Evolutionary conservation across 2,888 invertebrate species (phyloP).

Genomic region (Pyrrhosoma nymphula): DNA sequence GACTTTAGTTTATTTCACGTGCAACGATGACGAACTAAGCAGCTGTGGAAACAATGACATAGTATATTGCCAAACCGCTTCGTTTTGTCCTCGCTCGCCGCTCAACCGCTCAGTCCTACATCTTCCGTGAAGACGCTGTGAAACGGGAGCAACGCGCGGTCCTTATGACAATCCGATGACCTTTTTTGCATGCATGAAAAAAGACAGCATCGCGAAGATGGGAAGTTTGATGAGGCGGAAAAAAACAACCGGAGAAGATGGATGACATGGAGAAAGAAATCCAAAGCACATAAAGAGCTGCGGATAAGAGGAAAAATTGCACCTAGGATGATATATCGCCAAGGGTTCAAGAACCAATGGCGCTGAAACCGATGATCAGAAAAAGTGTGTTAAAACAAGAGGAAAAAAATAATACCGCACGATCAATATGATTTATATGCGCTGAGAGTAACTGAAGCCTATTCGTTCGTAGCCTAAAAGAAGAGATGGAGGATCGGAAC

Average conservation of each 20-base stretch:
- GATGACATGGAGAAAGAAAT: not conserved
- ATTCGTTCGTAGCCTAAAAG: not conserved
- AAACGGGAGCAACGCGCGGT: not conserved
- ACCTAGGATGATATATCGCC: not conserved
- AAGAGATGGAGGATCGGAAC: too few species aligned
- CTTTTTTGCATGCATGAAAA: not conserved
- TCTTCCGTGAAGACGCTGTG: not conserved
- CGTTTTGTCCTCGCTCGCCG: too few species aligned
- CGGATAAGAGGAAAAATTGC: not conserved
- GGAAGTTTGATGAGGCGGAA: not conserved
- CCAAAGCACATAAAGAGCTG: not conserved
- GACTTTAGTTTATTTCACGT: too few species aligned
- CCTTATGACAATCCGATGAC: not conserved
- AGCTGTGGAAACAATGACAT: too few species aligned
- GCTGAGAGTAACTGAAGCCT: not conserved
- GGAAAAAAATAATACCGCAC: not conserved
- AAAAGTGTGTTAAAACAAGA: not conserved
- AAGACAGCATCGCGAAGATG: not conserved
- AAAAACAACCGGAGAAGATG: constrained; percentile 3
- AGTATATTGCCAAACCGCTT: too few species aligned
- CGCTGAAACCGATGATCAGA: not conserved
- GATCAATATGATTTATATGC: not conserved
- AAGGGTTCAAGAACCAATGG: not conserved
- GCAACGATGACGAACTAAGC: too few species aligned
- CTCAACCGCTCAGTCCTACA: too few species aligned